phyloP scores from a whole-genome alignment of 2,113 vertebrate species.

The Megalops atlanticus region DNA sequence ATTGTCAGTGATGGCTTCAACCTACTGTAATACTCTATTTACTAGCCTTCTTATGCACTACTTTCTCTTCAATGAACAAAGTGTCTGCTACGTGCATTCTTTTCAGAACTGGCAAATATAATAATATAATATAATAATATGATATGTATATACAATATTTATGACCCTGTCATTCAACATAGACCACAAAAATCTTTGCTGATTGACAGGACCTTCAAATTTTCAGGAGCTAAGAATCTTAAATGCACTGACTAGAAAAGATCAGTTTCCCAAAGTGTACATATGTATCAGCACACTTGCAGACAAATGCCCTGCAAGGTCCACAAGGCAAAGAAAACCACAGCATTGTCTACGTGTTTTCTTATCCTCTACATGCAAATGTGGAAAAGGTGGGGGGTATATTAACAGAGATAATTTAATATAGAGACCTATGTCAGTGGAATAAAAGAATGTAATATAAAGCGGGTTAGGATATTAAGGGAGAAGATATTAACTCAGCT shows the following conservation, averaged over 20 bases:
- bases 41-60: background rate
- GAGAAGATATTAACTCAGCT: background rate
- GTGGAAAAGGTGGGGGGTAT: background rate
- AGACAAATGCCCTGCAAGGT: background rate
- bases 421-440: background rate
- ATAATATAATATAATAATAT: too few species aligned
- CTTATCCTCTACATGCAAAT: background rate
- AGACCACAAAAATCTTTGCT: too few species aligned
- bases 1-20: too few species aligned
- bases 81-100: too few species aligned
- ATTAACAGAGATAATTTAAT: conserved; percentile 9
- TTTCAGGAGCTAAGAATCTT: too few species aligned
- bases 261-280: background rate
- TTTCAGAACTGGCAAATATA: too few species aligned
- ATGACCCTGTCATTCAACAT: too few species aligned
- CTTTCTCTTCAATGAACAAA: background rate
- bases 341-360: background rate
- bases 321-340: background rate
- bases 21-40: background rate
- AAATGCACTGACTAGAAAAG: too few species aligned
- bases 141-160: too few species aligned
- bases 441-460: background rate
- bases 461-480: background rate
- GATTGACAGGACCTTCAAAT: too few species aligned
- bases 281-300: background rate